Base-by-base conservation (phyloP, 2,797 vertebrate genomes). In the Halcyon badia region DNA sequence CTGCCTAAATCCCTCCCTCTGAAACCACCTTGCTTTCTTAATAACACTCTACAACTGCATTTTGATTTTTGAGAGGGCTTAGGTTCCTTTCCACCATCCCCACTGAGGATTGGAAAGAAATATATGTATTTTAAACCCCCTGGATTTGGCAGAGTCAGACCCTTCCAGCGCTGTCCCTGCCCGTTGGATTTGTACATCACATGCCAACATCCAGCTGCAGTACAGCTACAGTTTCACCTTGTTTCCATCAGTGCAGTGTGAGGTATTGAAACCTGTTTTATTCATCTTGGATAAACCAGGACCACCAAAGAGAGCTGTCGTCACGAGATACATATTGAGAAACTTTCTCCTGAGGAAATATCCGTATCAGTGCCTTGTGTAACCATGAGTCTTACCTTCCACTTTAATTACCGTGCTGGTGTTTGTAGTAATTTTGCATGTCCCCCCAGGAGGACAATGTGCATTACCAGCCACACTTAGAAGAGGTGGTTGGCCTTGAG, bases 111-210 rank as follows among this genome's bases (percentile, higher is more conserved):
- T 69, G 65, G 61, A 69, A 93, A 76, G 46, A 82, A 81, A 49
- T 21, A 30, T 3, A 26, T 35, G 12, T 80, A 26, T 75, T 72
- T 81, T 25, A 75, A 86, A 20, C 2, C 12, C 31, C 20, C 33
- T 30, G 3, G 25, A 17, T 92, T 48, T 85, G 84, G 44, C 76
- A 77, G 75, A 64, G 41, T 37, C 37, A 41, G 31, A 35, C 33
- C 49, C 69, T 82, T 69, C n/a, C 76, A 65, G 80, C 1, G 0
- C 71, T 64, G 57, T 49, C 72, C n/a, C 33, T 64, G 35, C 31
- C 42, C 0, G 0, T 11, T 79, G 46, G 9, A 39, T 54, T 81
- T 49, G 31, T n/a, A 22, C 5, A 2, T 44, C 15, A 3, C 5
- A 22, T 83, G 89, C 71, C 89, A 75, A 48, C 37, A 70, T 69